Conservation (phyloP, 2,888 invertebrate species). For the Neria commutata region DNA sequence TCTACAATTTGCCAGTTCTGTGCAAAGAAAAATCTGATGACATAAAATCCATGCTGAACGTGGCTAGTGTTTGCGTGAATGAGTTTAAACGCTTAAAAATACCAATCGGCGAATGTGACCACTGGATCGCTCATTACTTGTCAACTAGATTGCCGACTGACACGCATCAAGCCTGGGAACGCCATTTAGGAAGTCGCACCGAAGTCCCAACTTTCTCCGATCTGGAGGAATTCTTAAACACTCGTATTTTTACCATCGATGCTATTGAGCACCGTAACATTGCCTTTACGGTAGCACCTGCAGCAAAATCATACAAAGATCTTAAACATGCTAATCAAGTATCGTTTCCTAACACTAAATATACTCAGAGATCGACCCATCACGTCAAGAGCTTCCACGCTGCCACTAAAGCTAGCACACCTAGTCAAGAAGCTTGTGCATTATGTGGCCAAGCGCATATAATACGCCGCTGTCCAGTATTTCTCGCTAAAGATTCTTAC, state of each 20-base stretch:
- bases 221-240: conserved; percentile 11
- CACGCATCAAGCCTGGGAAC: conserved; percentile 19
- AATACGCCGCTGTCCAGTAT: conserved; percentile 12
- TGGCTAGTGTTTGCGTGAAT: conserved; percentile 11
- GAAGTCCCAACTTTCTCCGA: not conserved
- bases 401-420: not conserved
- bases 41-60: conserved; percentile 3
- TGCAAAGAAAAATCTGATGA: conserved; percentile 3
- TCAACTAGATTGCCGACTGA: conserved; percentile 12
- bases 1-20: conserved; percentile 10
- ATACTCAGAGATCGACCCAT: not conserved
- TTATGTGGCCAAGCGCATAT: conserved; percentile 14
- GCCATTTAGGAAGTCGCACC: too few species aligned
- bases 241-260: conserved; percentile 7
- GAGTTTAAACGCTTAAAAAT: conserved; percentile 10
- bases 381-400: not conserved
- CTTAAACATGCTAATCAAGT: not conserved
- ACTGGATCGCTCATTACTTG: conserved; percentile 17
- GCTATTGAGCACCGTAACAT: conserved; percentile 5
- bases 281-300: too few species aligned
- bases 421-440: not conserved
- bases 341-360: not conserved
- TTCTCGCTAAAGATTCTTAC: conserved; percentile 5
- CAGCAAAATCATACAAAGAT: not conserved
- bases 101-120: conserved; percentile 6